Percentiles rank a stretch among this genome's conserved stretches.
Conservation (phyloP, 2,113 vertebrate species). For the Crypturellus undulatus region DNA sequence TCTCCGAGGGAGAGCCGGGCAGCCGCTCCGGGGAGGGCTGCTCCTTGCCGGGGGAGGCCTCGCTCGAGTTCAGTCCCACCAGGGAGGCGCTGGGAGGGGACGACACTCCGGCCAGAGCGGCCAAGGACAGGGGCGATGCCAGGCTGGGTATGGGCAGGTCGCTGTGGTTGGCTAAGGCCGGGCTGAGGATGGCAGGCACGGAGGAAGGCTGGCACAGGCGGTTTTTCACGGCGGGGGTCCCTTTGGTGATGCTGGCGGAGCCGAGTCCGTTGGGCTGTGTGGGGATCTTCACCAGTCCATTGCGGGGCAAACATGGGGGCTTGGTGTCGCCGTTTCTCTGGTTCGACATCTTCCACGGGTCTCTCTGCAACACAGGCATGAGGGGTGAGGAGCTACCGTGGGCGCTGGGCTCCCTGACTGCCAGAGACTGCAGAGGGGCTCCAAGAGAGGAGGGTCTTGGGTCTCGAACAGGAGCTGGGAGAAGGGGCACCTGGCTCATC, state of each 20-base stretch:
- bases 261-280: constrained; percentile 94
- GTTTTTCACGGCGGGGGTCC: constrained; percentile 96
- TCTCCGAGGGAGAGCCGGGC: constrained; percentile 81
- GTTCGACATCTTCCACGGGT: constrained; percentile 83
- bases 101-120: constrained; percentile 73
- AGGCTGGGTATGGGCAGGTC: constrained; percentile 83
- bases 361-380: constrained; percentile 56
- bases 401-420: not conserved
- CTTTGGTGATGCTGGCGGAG: constrained; percentile 98
- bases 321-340: constrained; percentile 88
- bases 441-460: not conserved
- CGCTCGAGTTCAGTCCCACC: constrained; percentile 76
- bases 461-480: not conserved
- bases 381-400: not conserved
- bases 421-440: not conserved
- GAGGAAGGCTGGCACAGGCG: constrained; percentile 96
- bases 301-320: constrained; percentile 95
- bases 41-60: constrained; percentile 76
- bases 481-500: not conserved
- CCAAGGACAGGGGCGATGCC: constrained; percentile 82
- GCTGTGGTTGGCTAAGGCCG: constrained; percentile 86
- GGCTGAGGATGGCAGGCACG: constrained; percentile 87
- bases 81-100: constrained; percentile 77
- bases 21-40: constrained; percentile 78
- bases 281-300: constrained; percentile 95